A percentile compares a stretch with the other conserved stretches of the same genome.
Evolutionary conservation across 2,797 vertebrate genomes (phyloP).

Genomic region (Pangasius larnaudii): DNA sequence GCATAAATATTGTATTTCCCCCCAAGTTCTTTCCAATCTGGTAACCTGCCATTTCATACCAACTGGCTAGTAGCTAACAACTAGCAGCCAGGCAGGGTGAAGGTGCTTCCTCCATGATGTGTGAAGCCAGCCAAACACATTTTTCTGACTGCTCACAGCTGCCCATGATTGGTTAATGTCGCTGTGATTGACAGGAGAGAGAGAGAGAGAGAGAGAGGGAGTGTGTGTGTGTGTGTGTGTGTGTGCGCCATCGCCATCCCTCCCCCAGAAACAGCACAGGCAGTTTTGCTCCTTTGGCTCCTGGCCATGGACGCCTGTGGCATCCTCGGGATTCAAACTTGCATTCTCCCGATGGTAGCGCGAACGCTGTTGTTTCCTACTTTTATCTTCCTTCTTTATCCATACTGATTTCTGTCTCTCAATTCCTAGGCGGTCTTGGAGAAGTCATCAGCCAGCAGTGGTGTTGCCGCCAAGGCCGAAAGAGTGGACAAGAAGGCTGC

Average conservation of each 20-base stretch:
- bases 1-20: not conserved
- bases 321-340: not conserved
- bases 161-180: not conserved
- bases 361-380: not conserved
- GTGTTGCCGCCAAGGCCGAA: slow-evolving; percentile 47
- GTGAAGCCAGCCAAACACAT: not conserved
- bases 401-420: not conserved
- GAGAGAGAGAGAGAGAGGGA: not conserved
- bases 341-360: not conserved
- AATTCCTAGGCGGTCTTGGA: slow-evolving; percentile 72
- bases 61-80: not conserved
- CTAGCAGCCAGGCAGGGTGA: not conserved
- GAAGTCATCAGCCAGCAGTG: slow-evolving; percentile 65
- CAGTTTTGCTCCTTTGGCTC: not conserved
- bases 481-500: slow-evolving; percentile 64
- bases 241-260: not conserved
- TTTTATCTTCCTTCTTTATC: not conserved
- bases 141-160: not conserved
- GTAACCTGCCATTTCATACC: not conserved
- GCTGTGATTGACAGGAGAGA: too few relatives aligned
- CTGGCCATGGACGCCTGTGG: not conserved
- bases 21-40: not conserved
- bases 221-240: too few relatives aligned
- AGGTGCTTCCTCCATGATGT: not conserved
- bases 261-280: not conserved